These are phyloP conservation scores for Antechinus stuartii DNA, from an alignment of 2,113 vertebrate genomes.

Conservation along the genomic window DNA sequence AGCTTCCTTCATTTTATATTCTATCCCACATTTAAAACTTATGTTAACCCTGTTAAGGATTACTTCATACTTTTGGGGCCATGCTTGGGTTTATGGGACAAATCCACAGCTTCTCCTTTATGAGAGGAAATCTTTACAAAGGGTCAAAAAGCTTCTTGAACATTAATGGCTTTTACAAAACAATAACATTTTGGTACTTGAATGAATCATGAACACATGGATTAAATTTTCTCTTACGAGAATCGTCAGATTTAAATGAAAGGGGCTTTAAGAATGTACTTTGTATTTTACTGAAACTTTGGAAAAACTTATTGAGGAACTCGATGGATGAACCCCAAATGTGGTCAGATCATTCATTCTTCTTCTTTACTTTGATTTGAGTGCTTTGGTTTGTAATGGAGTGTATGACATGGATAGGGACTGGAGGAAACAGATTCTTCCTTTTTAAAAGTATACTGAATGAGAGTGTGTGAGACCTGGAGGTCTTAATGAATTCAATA, in stretches of 20 bases:
- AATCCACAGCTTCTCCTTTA: constrained; percentile 17
- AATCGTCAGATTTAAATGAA: constrained; percentile 59
- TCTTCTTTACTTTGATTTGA: constrained; percentile 16
- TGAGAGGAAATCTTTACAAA: constrained; percentile 20
- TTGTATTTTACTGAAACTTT: constrained; percentile 42
- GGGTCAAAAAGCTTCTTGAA: neutral
- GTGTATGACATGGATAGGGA: neutral
- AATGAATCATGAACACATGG: constrained; percentile 52
- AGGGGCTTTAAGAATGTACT: constrained; percentile 38
- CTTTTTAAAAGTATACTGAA: neutral
- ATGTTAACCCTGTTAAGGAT: constrained; percentile 5
- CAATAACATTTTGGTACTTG: constrained; percentile 11
- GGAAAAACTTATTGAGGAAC: constrained; percentile 46
- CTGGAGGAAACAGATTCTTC: neutral
- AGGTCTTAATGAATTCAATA: neutral
- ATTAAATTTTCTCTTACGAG: constrained; percentile 40
- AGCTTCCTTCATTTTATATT: neutral
- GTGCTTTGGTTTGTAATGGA: constrained; percentile 12
- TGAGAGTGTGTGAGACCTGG: neutral
- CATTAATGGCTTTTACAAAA: constrained; percentile 17
- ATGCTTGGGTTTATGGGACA: neutral
- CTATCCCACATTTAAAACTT: neutral
- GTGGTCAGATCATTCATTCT: constrained; percentile 6
- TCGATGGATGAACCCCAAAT: neutral
- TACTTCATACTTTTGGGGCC: neutral